These are phyloP conservation scores for Petromus typicus DNA, from an alignment of 2,113 vertebrate genomes.

Conservation along the genomic window DNA sequence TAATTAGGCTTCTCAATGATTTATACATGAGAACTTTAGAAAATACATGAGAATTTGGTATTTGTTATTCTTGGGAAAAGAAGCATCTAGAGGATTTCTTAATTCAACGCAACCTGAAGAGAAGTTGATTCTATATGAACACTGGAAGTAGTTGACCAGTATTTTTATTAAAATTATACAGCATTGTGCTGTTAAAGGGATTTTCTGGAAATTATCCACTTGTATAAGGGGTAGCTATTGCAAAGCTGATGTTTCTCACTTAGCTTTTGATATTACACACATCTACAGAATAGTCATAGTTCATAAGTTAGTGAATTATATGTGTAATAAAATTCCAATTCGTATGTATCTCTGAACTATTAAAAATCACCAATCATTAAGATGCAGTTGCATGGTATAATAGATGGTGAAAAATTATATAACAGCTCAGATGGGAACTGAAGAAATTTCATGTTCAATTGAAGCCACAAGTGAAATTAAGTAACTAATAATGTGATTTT, in stretches of 20 bases:
- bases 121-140: not conserved
- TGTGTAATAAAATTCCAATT: constrained; percentile 44
- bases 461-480: not conserved
- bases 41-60: not conserved
- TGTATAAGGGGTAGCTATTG: not conserved
- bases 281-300: not conserved
- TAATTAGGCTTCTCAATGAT: not conserved
- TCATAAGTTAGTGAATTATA: constrained; percentile 33
- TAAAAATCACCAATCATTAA: not conserved
- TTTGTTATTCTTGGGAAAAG: not conserved
- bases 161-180: not conserved
- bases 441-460: not conserved
- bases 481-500: not conserved
- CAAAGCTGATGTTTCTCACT: not conserved
- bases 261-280: not conserved
- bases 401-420: not conserved
- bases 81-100: not conserved
- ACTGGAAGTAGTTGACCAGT: not conserved
- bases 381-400: constrained; percentile 2
- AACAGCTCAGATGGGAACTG: not conserved
- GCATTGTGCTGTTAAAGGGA: not conserved
- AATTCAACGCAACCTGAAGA: not conserved
- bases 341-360: not conserved
- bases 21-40: not conserved
- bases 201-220: not conserved